These are phyloP conservation scores for Rhynchophorus ferrugineus DNA, from an alignment of 1,140 invertebrate genomes.

Conservation along the genomic window DNA sequence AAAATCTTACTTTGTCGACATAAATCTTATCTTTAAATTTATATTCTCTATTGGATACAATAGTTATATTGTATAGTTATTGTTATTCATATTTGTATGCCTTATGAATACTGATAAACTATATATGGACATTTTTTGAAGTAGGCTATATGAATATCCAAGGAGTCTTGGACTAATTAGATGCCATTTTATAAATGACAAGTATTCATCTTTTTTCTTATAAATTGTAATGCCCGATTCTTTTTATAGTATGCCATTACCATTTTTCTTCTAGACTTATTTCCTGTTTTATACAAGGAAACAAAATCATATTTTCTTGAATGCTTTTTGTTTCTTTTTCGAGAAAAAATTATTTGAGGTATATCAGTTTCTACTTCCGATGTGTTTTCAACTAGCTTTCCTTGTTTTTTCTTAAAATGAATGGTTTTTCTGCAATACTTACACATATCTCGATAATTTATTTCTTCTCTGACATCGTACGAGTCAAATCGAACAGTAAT, in stretches of 20 bases:
- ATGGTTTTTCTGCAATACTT: constrained; percentile 13
- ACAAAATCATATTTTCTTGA: background rate
- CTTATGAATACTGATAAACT: too few species aligned
- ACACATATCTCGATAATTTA: constrained; percentile 11
- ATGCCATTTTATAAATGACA: background rate
- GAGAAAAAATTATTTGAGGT: too few species aligned
- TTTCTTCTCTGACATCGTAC: constrained; percentile 13
- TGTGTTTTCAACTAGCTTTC: too few species aligned
- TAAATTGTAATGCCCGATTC: background rate
- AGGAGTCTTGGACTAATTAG: too few species aligned
- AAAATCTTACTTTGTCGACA: too few species aligned
- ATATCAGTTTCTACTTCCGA: too few species aligned
- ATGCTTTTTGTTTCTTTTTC: background rate
- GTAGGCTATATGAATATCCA: too few species aligned
- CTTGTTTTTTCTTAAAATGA: constrained; percentile 11
- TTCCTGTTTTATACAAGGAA: background rate
- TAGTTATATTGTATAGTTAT: too few species aligned
- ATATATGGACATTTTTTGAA: too few species aligned
- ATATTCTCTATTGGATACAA: too few species aligned
- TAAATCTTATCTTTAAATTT: too few species aligned
- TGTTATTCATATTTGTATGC: too few species aligned
- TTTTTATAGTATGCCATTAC: background rate
- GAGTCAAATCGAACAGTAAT: constrained; percentile 8
- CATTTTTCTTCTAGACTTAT: background rate
- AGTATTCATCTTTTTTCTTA: background rate